A percentile compares a stretch with the other conserved stretches of the same genome.
phyloP scores from a whole-genome alignment of 23 tunicate genomes.

The Diplosoma virens region DNA sequence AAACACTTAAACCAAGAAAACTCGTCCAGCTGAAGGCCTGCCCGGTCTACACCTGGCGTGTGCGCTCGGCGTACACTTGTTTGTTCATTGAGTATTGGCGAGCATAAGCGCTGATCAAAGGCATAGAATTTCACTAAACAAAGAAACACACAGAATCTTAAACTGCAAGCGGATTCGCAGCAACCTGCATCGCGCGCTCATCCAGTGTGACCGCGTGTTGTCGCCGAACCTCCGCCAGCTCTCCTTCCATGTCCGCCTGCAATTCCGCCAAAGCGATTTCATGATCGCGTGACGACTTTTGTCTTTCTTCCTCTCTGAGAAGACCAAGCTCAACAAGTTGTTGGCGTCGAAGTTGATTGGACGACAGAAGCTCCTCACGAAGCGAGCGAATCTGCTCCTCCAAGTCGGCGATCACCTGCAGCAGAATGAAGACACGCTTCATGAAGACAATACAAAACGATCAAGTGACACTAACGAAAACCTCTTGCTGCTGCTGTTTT shows the following conservation, averaged over 20 bases:
- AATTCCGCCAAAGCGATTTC: slow-evolving; percentile 63
- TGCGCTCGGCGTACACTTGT: too few species aligned
- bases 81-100: too few species aligned
- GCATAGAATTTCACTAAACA: too few species aligned
- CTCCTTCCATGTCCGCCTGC: slow-evolving; percentile 78
- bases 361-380: slow-evolving; percentile 63
- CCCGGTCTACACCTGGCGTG: too few species aligned
- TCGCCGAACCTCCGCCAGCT: slow-evolving; percentile 61
- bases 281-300: slow-evolving; percentile 77
- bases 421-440: not conserved
- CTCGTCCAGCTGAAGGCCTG: too few species aligned
- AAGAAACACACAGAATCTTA: too few species aligned
- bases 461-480: not conserved
- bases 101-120: too few species aligned
- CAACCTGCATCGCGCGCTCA: slow-evolving; percentile 54
- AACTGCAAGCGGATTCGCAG: not conserved
- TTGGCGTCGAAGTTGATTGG: slow-evolving; percentile 70
- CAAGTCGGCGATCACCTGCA: slow-evolving; percentile 31
- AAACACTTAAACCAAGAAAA: too few species aligned
- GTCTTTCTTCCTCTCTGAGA: slow-evolving; percentile 86
- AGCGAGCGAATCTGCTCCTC: slow-evolving; percentile 70
- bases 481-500: slow-evolving; percentile 69
- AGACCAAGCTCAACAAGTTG: slow-evolving; percentile 94
- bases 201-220: slow-evolving; percentile 76
- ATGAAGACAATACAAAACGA: not conserved